phyloP scores from a whole-genome alignment of 2,113 vertebrate species.

The Megalops atlanticus region DNA sequence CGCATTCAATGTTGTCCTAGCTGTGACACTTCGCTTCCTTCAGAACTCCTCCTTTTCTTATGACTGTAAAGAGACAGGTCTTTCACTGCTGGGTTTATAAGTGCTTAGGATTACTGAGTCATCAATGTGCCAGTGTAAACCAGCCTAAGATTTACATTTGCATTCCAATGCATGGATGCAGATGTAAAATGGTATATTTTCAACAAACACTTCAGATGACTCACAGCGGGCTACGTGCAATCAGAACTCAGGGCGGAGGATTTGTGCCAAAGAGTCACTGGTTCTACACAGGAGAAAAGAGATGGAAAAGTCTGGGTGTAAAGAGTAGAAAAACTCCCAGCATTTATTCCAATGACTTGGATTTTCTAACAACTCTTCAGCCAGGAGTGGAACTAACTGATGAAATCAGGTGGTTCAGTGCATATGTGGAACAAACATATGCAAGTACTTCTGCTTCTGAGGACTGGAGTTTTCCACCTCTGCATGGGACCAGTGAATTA shows the following conservation, averaged over 20 bases:
- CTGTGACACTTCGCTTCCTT: background rate
- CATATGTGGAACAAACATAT: too few relatives aligned
- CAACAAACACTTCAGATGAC: background rate
- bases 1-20: background rate
- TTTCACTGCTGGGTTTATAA: background rate
- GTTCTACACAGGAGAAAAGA: too few relatives aligned
- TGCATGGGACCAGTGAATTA: too few relatives aligned
- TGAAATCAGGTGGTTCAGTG: too few relatives aligned
- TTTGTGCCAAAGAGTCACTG: too few relatives aligned
- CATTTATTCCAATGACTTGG: too few relatives aligned
- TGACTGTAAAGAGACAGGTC: background rate
- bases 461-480: too few relatives aligned
- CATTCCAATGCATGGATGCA: background rate
- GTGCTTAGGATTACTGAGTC: conserved; percentile 1
- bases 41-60: background rate
- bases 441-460: too few relatives aligned
- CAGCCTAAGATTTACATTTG: background rate
- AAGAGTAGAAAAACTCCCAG: too few relatives aligned
- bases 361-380: too few relatives aligned
- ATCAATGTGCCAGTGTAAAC: background rate
- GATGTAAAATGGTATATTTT: background rate
- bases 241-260: background rate
- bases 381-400: too few relatives aligned
- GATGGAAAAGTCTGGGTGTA: too few relatives aligned
- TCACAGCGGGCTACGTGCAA: background rate